A percentile compares a stretch with the other conserved stretches of the same genome.
Conservation (phyloP, 2,888 invertebrate species). For the Strigamia maritima region DNA sequence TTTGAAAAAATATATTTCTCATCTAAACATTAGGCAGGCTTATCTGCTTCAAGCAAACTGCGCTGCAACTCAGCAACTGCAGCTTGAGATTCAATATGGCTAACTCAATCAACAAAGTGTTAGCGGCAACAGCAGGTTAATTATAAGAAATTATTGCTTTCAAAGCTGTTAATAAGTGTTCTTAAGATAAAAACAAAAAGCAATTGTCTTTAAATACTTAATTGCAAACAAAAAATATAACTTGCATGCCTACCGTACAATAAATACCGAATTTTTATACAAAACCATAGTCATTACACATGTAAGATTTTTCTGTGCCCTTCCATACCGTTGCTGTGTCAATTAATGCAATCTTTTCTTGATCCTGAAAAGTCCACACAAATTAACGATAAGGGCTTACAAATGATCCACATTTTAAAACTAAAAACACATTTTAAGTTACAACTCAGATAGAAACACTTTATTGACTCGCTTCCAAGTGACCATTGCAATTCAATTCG, state of each 20-base stretch:
- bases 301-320: too few relatives aligned
- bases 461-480: neutral
- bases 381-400: neutral
- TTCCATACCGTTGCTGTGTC: too few relatives aligned
- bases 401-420: neutral
- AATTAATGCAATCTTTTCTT: too few relatives aligned
- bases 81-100: neutral
- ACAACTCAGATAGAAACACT: neutral
- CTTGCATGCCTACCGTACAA: too few relatives aligned
- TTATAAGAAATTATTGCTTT: neutral
- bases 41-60: neutral
- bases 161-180: neutral
- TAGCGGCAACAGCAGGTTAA: neutral
- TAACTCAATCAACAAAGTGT: conserved; percentile 4
- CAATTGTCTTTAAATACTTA: neutral
- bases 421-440: neutral
- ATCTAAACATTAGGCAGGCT: neutral
- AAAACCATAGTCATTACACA: too few relatives aligned
- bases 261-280: too few relatives aligned
- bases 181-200: neutral
- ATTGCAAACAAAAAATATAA: too few relatives aligned
- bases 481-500: neutral
- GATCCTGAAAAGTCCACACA: too few relatives aligned
- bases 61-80: neutral
- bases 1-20: neutral